These are phyloP conservation scores for Ceuthmochares aereus DNA, from an alignment of 2,113 vertebrate species.

Conservation along the genomic window DNA sequence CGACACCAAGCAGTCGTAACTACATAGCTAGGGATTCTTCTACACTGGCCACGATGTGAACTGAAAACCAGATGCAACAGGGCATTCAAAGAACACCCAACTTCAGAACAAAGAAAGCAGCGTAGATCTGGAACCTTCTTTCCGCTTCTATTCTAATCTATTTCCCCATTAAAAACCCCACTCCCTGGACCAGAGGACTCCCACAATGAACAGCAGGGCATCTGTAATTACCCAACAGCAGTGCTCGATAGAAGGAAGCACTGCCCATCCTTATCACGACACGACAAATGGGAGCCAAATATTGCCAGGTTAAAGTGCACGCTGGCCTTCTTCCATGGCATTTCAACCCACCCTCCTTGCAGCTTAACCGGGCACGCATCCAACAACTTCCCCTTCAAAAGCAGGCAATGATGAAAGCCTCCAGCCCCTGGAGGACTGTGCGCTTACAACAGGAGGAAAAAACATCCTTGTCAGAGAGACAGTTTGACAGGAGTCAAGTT, in stretches of 20 bases:
- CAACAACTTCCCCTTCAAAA: slow-evolving; percentile 83
- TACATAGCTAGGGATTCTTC: not conserved
- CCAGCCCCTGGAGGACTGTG: slow-evolving; percentile 63
- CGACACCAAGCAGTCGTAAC: rapidly evolving
- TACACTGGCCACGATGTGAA: not conserved
- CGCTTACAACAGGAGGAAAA: slow-evolving; percentile 80
- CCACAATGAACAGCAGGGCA: not conserved
- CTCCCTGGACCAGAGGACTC: not conserved
- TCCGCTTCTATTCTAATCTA: not conserved
- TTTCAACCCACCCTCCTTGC: slow-evolving; percentile 41
- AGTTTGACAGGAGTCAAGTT: slow-evolving; percentile 81
- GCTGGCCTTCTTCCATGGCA: slow-evolving; percentile 72
- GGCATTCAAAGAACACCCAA: not conserved
- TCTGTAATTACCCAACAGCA: not conserved
- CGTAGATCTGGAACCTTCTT: not conserved
- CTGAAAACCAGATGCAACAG: not conserved
- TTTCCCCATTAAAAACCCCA: not conserved
- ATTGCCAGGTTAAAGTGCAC: slow-evolving; percentile 69
- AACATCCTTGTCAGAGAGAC: slow-evolving; percentile 79
- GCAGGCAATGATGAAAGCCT: slow-evolving; percentile 77
- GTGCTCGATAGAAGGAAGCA: not conserved
- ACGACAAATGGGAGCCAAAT: slow-evolving; percentile 31
- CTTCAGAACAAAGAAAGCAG: not conserved
- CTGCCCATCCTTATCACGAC: slow-evolving; percentile 51
- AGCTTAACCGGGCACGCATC: slow-evolving; percentile 56